phyloP scores from a whole-genome alignment of 2,113 vertebrate genomes.

The Sialia sialis region DNA sequence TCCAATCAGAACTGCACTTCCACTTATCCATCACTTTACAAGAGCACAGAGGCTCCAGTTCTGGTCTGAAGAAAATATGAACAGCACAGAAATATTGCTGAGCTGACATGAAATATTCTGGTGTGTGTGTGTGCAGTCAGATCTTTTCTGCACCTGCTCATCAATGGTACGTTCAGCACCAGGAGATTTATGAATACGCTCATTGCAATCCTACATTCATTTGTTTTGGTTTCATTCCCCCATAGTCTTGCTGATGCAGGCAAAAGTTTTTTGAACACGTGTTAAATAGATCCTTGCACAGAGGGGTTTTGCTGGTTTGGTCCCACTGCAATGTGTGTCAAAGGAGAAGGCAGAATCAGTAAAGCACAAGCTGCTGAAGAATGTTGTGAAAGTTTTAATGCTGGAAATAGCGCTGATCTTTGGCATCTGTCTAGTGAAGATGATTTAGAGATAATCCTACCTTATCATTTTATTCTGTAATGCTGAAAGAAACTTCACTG shows the following conservation, averaged over 20 bases:
- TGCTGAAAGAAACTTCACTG: not conserved
- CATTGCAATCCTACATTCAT: not conserved
- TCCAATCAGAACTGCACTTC: not conserved
- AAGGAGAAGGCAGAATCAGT: not conserved
- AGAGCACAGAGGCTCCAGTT: not conserved
- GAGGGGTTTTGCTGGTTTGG: not conserved
- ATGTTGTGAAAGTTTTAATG: not conserved
- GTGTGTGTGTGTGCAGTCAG: not conserved
- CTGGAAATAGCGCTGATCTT: not conserved
- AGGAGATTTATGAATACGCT: not conserved
- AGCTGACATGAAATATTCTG: not conserved
- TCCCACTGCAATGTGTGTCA: not conserved
- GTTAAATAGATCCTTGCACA: not conserved
- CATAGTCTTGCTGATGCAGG: not conserved
- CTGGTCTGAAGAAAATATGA: not conserved
- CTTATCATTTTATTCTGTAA: not conserved
- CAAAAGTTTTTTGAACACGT: not conserved
- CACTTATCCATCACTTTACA: not conserved
- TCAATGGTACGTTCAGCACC: not conserved
- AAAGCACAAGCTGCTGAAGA: not conserved
- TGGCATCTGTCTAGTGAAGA: not conserved
- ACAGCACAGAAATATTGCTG: not conserved
- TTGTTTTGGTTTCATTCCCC: not conserved
- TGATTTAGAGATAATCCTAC: not conserved
- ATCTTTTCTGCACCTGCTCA: not conserved